Evolutionary conservation across 2,888 invertebrate species (phyloP).

Genomic region (Stenurella melanura): DNA sequence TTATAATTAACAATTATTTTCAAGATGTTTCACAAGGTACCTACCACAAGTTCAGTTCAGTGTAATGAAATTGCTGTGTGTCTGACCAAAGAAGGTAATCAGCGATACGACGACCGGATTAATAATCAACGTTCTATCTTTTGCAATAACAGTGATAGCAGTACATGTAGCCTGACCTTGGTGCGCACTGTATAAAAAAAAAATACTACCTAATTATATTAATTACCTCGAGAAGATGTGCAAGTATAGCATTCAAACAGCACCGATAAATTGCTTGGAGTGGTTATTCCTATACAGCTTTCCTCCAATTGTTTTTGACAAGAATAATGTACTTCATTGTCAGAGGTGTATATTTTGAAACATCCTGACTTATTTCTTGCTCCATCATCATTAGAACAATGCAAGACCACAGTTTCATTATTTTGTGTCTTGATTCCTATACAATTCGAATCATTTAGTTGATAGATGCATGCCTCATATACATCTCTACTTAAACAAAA

Average conservation of each 20-base stretch:
- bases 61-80: too few species aligned
- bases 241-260: slow-evolving; percentile 17
- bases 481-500: neutral
- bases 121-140: too few species aligned
- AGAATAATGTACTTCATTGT: neutral
- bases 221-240: neutral
- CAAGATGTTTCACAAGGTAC: too few species aligned
- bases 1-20: too few species aligned
- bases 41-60: too few species aligned
- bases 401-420: neutral
- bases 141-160: too few species aligned
- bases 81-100: too few species aligned
- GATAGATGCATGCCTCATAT: neutral
- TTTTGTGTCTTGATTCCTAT: neutral
- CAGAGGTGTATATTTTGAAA: slow-evolving; percentile 1
- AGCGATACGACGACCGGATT: too few species aligned
- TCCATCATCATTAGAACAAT: neutral
- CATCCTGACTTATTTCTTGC: neutral
- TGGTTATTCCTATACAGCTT: neutral
- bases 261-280: slow-evolving; percentile 5
- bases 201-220: neutral
- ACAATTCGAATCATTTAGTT: neutral
- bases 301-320: slow-evolving; percentile 1
- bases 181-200: too few species aligned
- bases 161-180: too few species aligned